Conservation (phyloP, 2,888 invertebrate species). For the Yponomeuta evonymella region DNA sequence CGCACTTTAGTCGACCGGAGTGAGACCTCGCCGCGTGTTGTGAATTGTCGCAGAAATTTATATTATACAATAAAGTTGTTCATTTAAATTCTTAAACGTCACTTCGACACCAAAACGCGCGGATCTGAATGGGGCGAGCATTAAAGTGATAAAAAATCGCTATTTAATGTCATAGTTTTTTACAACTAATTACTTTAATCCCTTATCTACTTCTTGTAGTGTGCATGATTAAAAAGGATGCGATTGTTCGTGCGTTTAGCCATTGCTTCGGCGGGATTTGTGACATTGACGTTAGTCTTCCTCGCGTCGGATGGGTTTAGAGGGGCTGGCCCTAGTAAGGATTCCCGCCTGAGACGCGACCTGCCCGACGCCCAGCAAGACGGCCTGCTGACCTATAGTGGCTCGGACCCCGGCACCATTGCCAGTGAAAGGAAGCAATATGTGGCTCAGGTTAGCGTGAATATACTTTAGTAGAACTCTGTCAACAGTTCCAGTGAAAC, state of each 20-base stretch:
- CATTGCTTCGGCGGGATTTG: slow-evolving; percentile 30
- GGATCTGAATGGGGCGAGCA: not conserved
- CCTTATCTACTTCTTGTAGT: slow-evolving; percentile 16
- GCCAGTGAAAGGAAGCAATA: not conserved
- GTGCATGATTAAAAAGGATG: slow-evolving; percentile 31
- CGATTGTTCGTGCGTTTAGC: slow-evolving; percentile 38
- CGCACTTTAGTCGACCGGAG: not conserved
- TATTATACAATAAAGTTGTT: not conserved
- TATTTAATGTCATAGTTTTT: not conserved
- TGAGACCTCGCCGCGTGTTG: not conserved
- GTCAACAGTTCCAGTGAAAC: not conserved
- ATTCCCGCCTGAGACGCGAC: not conserved
- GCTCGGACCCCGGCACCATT: not conserved
- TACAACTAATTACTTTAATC: not conserved
- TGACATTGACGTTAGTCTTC: slow-evolving; percentile 39
- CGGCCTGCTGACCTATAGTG: not conserved
- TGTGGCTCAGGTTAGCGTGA: not conserved
- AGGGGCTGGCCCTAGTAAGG: slow-evolving; percentile 23
- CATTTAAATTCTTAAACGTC: not conserved
- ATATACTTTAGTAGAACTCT: not conserved
- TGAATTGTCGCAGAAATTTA: not conserved
- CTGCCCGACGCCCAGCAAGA: slow-evolving; percentile 6
- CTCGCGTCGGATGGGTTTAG: slow-evolving; percentile 27
- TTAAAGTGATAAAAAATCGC: not conserved
- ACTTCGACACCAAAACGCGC: not conserved